Evolutionary conservation across 2,888 invertebrate species (phyloP).

Genomic region (Timema cristinae): DNA sequence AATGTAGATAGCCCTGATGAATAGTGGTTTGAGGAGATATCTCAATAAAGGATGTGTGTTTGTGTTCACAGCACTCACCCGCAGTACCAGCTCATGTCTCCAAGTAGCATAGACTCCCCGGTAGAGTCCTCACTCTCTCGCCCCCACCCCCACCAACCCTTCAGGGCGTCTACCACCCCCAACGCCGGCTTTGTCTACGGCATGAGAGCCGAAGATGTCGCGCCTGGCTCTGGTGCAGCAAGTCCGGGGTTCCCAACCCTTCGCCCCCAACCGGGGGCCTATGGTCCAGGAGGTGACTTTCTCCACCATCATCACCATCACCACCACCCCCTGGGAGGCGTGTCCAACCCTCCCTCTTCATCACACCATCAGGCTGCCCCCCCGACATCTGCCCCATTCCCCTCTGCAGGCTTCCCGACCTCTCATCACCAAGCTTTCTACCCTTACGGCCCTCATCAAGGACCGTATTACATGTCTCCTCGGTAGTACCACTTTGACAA

Average conservation of each 20-base stretch:
- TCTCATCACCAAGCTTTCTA: constrained; percentile 30
- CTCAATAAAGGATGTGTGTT: no score
- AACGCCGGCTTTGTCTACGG: constrained; percentile 24
- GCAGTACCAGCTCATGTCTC: constrained; percentile 24
- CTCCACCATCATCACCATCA: constrained; percentile 27
- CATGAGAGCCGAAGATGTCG: constrained; percentile 12
- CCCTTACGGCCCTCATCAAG: constrained; percentile 30
- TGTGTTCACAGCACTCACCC: constrained; percentile 21
- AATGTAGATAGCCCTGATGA: no score
- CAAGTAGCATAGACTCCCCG: constrained; percentile 14
- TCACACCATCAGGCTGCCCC: constrained; percentile 21
- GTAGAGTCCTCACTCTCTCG: constrained; percentile 1
- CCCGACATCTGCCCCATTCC: constrained; percentile 22
- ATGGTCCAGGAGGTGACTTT: constrained; percentile 22
- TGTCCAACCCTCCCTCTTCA: background rate
- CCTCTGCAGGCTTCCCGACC: constrained; percentile 18
- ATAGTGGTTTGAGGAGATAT: no score
- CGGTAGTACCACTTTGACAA: constrained; percentile 22
- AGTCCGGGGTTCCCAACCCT: background rate
- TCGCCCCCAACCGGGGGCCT: constrained; percentile 9
- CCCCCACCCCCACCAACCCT: constrained; percentile 21
- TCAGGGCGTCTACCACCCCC: background rate
- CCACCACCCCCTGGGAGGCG: constrained; percentile 6
- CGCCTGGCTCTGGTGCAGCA: constrained; percentile 13
- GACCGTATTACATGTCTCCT: constrained; percentile 31